A percentile compares a stretch with the other conserved stretches of the same genome.
These are phyloP conservation scores for Metellina segmentata DNA, from an alignment of 2,888 invertebrate species.

Conservation along the genomic window DNA sequence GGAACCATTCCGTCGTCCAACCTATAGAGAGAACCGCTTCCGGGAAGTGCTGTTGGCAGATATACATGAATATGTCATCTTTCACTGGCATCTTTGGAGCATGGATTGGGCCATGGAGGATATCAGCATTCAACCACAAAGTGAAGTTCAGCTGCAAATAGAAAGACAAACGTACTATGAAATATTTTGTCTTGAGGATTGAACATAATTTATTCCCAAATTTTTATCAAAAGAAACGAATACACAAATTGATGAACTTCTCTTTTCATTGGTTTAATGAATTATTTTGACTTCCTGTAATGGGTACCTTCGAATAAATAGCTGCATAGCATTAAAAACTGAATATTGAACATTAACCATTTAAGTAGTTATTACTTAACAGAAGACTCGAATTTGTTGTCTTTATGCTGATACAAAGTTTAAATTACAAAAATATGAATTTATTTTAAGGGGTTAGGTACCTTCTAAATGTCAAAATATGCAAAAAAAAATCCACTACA, in stretches of 20 bases:
- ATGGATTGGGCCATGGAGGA: conserved; percentile 88
- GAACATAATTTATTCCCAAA: neutral
- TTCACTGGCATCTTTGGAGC: conserved; percentile 85
- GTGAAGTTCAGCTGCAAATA: conserved; percentile 85
- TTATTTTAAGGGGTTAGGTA: too few species aligned
- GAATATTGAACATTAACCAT: too few species aligned
- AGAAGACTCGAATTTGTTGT: too few species aligned
- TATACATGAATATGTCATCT: conserved; percentile 85
- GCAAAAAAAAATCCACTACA: too few species aligned
- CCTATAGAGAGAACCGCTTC: conserved; percentile 89
- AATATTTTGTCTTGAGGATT: neutral
- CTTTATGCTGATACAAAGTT: too few species aligned
- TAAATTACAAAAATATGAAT: too few species aligned
- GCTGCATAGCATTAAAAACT: too few species aligned
- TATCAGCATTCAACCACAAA: conserved; percentile 94
- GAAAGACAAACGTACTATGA: neutral
- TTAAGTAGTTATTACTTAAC: too few species aligned
- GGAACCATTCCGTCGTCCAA: conserved; percentile 89
- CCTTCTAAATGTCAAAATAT: too few species aligned
- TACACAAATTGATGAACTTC: neutral
- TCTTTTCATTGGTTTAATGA: neutral
- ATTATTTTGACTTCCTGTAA: neutral
- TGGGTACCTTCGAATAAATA: too few species aligned
- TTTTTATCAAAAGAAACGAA: neutral
- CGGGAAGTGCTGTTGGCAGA: conserved; percentile 84